phyloP scores from a whole-genome alignment of 2,113 vertebrate genomes.

The Pitta sordida region DNA sequence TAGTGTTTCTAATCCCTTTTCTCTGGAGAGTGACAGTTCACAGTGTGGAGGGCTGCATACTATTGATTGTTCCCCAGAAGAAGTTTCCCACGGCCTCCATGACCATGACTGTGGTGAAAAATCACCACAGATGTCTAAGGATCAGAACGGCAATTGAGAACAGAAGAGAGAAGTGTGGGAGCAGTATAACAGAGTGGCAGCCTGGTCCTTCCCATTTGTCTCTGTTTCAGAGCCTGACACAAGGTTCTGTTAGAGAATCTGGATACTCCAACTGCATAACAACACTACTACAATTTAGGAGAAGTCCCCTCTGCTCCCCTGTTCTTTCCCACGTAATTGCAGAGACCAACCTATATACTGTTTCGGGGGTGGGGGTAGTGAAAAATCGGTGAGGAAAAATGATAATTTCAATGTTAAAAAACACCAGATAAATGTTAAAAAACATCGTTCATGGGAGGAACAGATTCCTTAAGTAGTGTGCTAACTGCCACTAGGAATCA shows the following conservation, averaged over 20 bases:
- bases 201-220: background rate
- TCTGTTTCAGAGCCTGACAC: background rate
- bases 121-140: background rate
- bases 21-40: constrained; percentile 14
- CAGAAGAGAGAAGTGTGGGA: background rate
- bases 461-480: background rate
- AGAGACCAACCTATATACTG: background rate
- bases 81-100: constrained; percentile 24
- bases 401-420: background rate
- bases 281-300: background rate
- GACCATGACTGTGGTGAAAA: background rate
- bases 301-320: background rate
- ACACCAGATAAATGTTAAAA: background rate
- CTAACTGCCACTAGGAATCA: background rate
- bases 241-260: background rate
- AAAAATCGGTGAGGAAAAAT: background rate
- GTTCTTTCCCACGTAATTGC: background rate
- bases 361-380: background rate
- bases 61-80: background rate
- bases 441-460: background rate
- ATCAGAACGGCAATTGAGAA: background rate
- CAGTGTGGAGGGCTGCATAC: background rate
- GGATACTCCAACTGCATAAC: background rate
- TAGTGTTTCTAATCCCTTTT: constrained; percentile 9
- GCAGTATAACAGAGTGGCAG: background rate